Percentiles rank a stretch among this genome's conserved stretches.
These are phyloP conservation scores for Malurus alboscapulatus DNA, from an alignment of 2,113 vertebrate genomes.

Conservation along the genomic window DNA sequence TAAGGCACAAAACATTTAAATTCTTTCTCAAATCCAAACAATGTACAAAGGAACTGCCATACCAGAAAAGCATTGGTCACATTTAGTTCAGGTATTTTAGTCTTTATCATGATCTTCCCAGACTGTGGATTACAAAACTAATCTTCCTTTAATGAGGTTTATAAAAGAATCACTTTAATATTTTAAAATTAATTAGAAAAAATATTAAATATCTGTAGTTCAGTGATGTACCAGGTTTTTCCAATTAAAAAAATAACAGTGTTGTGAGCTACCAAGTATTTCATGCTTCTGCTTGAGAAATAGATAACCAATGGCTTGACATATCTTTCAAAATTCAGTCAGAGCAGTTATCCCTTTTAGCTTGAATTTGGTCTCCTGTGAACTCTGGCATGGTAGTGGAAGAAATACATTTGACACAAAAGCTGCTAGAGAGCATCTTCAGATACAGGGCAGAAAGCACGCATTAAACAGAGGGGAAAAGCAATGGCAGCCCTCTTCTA, in stretches of 20 bases:
- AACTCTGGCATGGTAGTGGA: background rate
- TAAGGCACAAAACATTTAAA: background rate
- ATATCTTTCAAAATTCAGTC: background rate
- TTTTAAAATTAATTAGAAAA: background rate
- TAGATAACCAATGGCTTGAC: background rate
- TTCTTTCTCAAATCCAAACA: background rate
- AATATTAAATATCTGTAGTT: background rate
- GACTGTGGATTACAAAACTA: background rate
- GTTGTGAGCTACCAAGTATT: background rate
- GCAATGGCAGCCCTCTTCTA: background rate
- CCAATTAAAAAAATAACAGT: background rate
- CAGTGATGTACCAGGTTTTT: background rate
- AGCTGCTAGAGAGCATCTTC: background rate
- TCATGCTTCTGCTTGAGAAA: background rate
- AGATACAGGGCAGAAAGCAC: background rate
- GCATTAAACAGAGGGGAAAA: background rate
- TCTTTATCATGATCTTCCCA: background rate
- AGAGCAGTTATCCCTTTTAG: background rate
- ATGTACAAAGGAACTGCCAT: background rate
- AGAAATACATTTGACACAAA: rapidly evolving
- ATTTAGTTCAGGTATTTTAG: background rate
- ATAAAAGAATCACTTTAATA: background rate
- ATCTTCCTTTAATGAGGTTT: background rate
- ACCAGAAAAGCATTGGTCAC: background rate
- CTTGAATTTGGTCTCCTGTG: rapidly evolving